These are phyloP conservation scores for Diogma glabrata DNA, from an alignment of 2,888 invertebrate genomes.

Conservation along the genomic window DNA sequence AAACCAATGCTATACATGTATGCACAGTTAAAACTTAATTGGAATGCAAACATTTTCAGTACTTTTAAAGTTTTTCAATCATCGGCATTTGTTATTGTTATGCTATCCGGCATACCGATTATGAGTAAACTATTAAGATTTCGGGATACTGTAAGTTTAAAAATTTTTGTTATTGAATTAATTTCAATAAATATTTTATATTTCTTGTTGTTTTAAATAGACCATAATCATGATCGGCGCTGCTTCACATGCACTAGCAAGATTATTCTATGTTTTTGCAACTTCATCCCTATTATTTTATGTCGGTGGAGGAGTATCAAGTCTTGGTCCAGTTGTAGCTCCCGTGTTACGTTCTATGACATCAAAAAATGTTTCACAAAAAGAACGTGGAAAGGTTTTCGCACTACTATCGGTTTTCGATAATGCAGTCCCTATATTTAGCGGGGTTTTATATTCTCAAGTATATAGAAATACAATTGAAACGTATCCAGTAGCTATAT, in stretches of 20 bases:
- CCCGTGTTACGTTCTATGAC: constrained; percentile 72
- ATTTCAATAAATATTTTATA: too few species aligned
- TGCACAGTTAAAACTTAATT: constrained; percentile 56
- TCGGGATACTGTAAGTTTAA: constrained; percentile 50
- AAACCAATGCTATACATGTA: constrained; percentile 63
- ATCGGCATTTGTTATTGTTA: constrained; percentile 54
- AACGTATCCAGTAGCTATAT: constrained; percentile 47
- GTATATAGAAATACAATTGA: constrained; percentile 54
- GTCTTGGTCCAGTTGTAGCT: constrained; percentile 66
- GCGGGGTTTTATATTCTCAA: constrained; percentile 60
- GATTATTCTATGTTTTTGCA: constrained; percentile 55
- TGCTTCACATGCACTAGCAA: constrained; percentile 52
- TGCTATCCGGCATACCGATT: constrained; percentile 58
- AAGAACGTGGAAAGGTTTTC: constrained; percentile 70
- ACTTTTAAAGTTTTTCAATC: constrained; percentile 64
- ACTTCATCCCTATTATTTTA: constrained; percentile 46
- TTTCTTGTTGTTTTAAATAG: constrained; percentile 30
- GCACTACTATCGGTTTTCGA: constrained; percentile 69
- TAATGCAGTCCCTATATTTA: constrained; percentile 65
- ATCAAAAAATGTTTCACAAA: constrained; percentile 59
- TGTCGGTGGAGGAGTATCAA: constrained; percentile 57
- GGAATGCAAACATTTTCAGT: constrained; percentile 58
- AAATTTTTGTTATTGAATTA: too few species aligned
- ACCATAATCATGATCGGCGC: constrained; percentile 62
- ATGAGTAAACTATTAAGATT: constrained; percentile 55